A percentile compares a stretch with the other conserved stretches of the same genome.
Conservation (phyloP, 1,140 invertebrate species). For the Archivesica marissinica region DNA sequence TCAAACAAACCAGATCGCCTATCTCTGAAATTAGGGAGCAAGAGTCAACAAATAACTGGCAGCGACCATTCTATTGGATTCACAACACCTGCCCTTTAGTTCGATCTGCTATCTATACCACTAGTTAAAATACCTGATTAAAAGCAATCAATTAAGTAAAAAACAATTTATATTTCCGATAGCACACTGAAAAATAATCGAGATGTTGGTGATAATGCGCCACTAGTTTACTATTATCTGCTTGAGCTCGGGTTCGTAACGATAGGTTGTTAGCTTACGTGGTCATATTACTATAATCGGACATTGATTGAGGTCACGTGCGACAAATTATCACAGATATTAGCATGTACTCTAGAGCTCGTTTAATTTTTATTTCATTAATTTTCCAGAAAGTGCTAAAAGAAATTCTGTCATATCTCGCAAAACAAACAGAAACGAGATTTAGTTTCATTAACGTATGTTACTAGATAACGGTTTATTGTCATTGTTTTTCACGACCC, state of each 20-base stretch:
- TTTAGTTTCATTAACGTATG: no score
- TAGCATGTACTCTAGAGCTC: constrained; percentile 13
- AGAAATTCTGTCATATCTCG: no score
- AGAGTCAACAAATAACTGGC: constrained; percentile 41
- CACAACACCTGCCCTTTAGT: constrained; percentile 17
- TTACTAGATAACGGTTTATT: no score
- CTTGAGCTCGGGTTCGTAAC: neutral
- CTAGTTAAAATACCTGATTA: constrained; percentile 45
- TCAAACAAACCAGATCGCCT: constrained; percentile 43
- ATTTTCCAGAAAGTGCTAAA: constrained; percentile 15
- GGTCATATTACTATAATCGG: constrained; percentile 34
- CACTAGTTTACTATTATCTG: constrained; percentile 13
- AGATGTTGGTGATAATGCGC: constrained; percentile 7
- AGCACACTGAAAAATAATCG: constrained; percentile 38
- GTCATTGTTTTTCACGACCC: no score
- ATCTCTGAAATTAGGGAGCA: constrained; percentile 51
- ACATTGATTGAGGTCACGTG: constrained; percentile 33
- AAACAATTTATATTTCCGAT: constrained; percentile 56
- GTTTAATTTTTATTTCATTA: constrained; percentile 6
- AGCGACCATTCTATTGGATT: neutral
- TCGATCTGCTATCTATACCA: constrained; percentile 30
- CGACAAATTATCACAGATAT: constrained; percentile 23
- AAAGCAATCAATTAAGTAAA: constrained; percentile 54
- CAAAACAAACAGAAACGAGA: constrained; percentile 1
- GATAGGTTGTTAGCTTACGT: constrained; percentile 27